A percentile compares a stretch with the other conserved stretches of the same genome.
These are phyloP conservation scores for Mola mola DNA, from an alignment of 2,113 vertebrate genomes.

Conservation along the genomic window DNA sequence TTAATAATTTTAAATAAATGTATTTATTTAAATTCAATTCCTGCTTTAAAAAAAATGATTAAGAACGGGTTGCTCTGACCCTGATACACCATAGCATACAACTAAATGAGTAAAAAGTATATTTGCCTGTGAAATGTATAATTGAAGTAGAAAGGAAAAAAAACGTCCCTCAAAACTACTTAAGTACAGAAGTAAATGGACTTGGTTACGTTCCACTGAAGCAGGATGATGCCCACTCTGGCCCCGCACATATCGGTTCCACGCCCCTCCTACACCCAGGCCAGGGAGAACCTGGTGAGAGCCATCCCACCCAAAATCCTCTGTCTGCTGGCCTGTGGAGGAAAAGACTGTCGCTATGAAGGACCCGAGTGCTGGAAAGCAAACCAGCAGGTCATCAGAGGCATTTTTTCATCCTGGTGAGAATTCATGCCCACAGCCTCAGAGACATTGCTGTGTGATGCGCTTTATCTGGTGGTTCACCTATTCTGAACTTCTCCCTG, in stretches of 20 bases:
- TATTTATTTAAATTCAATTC: too few relatives aligned
- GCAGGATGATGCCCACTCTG: conserved; percentile 62
- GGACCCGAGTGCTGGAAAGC: conserved; percentile 81
- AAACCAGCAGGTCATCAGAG: conserved; percentile 81
- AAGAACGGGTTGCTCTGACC: too few relatives aligned
- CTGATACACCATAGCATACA: too few relatives aligned
- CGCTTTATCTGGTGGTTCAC: background rate
- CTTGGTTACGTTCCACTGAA: background rate
- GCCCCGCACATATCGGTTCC: conserved; percentile 73
- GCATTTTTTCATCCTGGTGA: conserved; percentile 85
- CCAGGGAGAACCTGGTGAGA: conserved; percentile 83
- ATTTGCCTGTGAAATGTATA: too few relatives aligned
- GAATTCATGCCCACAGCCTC: background rate
- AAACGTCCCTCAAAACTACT: too few relatives aligned
- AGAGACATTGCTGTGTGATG: background rate
- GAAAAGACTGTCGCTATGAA: conserved; percentile 84
- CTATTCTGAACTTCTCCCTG: conserved; percentile 5
- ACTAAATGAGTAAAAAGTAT: too few relatives aligned
- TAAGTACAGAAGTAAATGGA: background rate
- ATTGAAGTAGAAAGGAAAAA: too few relatives aligned
- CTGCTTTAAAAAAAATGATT: too few relatives aligned
- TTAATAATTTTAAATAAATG: too few relatives aligned
- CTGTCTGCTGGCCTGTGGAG: conserved; percentile 83
- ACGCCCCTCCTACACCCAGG: conserved; percentile 81
- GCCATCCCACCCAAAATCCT: conserved; percentile 82